A percentile compares a stretch with the other conserved stretches of the same genome.
Conservation (phyloP, 2,113 vertebrate species). For the Oncorhynchus keta region DNA sequence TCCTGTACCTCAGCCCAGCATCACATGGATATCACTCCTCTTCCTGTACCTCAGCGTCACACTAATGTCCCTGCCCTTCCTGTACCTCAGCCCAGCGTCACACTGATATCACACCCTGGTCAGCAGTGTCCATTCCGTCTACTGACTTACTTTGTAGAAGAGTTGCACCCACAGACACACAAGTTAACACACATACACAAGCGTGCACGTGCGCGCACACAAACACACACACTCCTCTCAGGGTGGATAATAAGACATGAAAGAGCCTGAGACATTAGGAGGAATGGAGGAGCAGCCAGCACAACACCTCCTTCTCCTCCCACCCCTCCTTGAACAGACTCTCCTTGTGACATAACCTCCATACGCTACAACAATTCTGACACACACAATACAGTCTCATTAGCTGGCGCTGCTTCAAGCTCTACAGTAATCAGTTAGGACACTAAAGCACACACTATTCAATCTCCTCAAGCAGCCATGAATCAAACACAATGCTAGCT, state of each 20-base stretch:
- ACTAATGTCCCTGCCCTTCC: no score
- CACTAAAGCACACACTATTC: slow-evolving; percentile 55
- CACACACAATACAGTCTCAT: slow-evolving; percentile 60
- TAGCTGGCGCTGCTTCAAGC: slow-evolving; percentile 48
- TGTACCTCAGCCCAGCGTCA: no score
- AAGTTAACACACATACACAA: slow-evolving; percentile 7
- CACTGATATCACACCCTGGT: slow-evolving; percentile 21
- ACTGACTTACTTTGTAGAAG: slow-evolving; percentile 23
- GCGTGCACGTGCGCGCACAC: no score
- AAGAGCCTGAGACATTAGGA: slow-evolving; percentile 60
- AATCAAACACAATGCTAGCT: slow-evolving; percentile 60
- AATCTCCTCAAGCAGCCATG: slow-evolving; percentile 61
- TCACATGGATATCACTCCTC: no score
- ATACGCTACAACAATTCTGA: slow-evolving; percentile 29
- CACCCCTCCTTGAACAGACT: slow-evolving; percentile 37
- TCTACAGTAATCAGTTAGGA: slow-evolving; percentile 66
- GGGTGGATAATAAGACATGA: slow-evolving; percentile 46
- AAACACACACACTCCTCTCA: slow-evolving; percentile 26
- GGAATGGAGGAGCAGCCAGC: slow-evolving; percentile 24
- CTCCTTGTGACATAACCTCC: slow-evolving; percentile 50
- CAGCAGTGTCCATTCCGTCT: slow-evolving; percentile 37
- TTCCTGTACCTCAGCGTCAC: no score
- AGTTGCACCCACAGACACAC: slow-evolving; percentile 8
- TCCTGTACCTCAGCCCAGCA: no score
- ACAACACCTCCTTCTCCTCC: slow-evolving; percentile 41